phyloP scores from a whole-genome alignment of 2,888 invertebrate species.

The Xestia sexstrigata region DNA sequence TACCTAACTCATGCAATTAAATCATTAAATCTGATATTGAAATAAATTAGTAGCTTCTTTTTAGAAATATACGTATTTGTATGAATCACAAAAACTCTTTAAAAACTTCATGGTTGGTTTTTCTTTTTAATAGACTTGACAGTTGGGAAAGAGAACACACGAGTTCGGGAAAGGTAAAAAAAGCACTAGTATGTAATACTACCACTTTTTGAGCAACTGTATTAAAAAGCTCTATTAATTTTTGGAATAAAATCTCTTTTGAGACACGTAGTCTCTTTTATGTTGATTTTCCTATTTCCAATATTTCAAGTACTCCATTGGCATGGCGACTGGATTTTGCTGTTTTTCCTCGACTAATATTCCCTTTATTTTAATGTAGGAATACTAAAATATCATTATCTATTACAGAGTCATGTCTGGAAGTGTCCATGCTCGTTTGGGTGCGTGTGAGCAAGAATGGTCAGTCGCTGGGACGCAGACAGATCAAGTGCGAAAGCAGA shows the following conservation, averaged over 20 bases:
- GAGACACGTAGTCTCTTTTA: neutral
- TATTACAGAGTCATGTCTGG: conserved; percentile 93
- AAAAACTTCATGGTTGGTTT: no score
- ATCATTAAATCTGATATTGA: no score
- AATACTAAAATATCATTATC: conserved; percentile 14
- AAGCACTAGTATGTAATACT: no score
- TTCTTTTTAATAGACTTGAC: no score
- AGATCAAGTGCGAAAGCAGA: conserved; percentile 96
- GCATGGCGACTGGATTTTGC: neutral
- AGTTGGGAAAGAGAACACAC: no score
- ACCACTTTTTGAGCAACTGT: no score
- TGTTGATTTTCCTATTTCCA: neutral
- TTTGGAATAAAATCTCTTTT: neutral
- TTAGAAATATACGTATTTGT: no score
- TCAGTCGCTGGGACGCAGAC: conserved; percentile 94
- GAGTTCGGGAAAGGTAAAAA: no score
- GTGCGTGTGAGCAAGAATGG: conserved; percentile 96
- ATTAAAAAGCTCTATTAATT: neutral
- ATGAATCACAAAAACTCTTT: no score
- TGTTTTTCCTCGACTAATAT: neutral
- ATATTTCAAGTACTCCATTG: conserved; percentile 9
- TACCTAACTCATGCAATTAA: no score
- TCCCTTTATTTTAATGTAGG: neutral
- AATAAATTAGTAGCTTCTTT: no score
- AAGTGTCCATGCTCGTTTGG: conserved; percentile 95